Percentiles rank a stretch among this genome's conserved stretches.
phyloP scores from a whole-genome alignment of 2,113 vertebrate genomes.

The Centrocercus urophasianus region DNA sequence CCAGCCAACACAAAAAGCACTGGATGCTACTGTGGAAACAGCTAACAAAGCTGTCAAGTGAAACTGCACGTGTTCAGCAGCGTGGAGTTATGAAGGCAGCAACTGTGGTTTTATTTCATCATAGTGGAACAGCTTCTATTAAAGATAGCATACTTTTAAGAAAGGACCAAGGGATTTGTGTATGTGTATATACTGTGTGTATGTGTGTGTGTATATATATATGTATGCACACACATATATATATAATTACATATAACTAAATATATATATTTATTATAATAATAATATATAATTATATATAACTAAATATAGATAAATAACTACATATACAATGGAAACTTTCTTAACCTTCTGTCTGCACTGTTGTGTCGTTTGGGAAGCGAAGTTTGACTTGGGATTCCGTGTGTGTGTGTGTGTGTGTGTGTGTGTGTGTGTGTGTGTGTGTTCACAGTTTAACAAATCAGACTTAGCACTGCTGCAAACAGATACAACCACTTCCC shows the following conservation, averaged over 20 bases:
- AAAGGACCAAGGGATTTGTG: neutral
- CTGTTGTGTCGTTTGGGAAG: neutral
- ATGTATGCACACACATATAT: neutral
- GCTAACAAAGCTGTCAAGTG: neutral
- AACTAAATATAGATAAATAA: neutral
- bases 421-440: neutral
- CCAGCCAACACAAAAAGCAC: neutral
- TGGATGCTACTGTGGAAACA: neutral
- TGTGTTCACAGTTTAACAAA: neutral
- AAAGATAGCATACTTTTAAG: neutral
- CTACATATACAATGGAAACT: neutral
- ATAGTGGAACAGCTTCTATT: neutral
- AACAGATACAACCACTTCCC: neutral
- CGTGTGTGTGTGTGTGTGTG: neutral
- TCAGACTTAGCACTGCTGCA: neutral
- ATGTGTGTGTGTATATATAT: neutral
- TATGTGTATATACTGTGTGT: neutral
- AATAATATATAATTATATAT: too few relatives aligned
- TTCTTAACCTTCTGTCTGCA: neutral
- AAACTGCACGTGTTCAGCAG: neutral
- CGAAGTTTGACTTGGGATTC: neutral
- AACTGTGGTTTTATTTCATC: neutral
- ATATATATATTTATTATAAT: too few relatives aligned
- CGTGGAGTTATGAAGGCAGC: neutral
- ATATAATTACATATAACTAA: neutral